Evolutionary conservation across 2,797 vertebrate genomes (phyloP).

Genomic region (Cuculus canorus): DNA sequence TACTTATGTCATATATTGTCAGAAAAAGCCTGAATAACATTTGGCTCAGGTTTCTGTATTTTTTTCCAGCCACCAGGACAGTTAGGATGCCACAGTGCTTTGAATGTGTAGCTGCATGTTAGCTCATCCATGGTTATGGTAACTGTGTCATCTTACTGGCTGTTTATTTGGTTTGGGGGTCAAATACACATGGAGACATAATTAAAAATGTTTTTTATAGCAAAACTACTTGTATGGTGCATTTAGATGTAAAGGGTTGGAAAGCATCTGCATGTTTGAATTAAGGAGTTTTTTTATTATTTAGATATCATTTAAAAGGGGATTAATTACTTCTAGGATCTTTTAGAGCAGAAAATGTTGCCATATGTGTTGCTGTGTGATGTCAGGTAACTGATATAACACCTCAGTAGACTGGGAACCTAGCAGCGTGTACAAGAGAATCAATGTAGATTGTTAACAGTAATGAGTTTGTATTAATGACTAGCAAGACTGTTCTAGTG

Average conservation of each 20-base stretch:
- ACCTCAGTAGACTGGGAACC: slow-evolving; percentile 18
- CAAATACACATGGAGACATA: background rate
- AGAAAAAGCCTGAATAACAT: background rate
- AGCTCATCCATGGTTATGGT: background rate
- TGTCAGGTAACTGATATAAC: slow-evolving; percentile 49
- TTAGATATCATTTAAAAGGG: slow-evolving; percentile 54
- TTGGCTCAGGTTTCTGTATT: background rate
- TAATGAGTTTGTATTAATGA: background rate
- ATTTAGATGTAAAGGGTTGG: background rate
- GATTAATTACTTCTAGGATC: slow-evolving; percentile 24
- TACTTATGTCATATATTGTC: background rate
- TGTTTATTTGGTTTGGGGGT: background rate
- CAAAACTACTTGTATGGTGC: background rate
- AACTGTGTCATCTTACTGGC: background rate
- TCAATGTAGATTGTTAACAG: background rate
- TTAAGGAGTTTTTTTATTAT: slow-evolving; percentile 30
- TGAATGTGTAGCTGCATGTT: background rate
- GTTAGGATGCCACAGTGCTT: background rate
- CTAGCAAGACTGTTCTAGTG: background rate
- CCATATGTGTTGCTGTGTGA: slow-evolving; percentile 33
- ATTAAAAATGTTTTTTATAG: background rate
- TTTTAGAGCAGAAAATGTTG: slow-evolving; percentile 53
- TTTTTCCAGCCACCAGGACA: background rate
- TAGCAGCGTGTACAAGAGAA: background rate
- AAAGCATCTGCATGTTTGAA: background rate